Base-by-base conservation (phyloP, 2,797 vertebrate genomes). In the Melanotaenia pygmaea region DNA sequence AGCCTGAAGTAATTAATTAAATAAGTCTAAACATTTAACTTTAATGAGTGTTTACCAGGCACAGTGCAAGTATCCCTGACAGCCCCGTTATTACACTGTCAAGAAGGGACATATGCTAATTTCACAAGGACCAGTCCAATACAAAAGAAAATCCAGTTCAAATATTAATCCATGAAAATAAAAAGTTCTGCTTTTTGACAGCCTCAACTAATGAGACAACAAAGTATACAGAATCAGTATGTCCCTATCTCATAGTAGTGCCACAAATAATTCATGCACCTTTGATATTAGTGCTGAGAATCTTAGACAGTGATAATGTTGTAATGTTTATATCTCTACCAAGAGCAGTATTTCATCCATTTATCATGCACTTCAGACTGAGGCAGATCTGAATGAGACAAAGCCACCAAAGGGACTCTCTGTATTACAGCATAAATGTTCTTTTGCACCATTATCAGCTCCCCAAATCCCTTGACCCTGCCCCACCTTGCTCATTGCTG, bases 41-140 rank as follows among this genome's bases (percentile, higher is more conserved):
- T 72, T 88, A 90, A 92, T 93, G 83, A 87, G 59, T 87, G 85
- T 92, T 92, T 91, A 89, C 77, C 67, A 58, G 60, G 53, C 20
- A 13, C 56, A 60, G 61, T 56, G 62, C 40, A 73, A 54, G 70
- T 76, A 72, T 57, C 70, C 35, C 61, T 66, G 70, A 70, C 84
- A 83, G 72, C 85, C 60, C 45, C 34, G 34, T 56, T 51, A 76
- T 80, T 88, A 77, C 61, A 77, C 59, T 73, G 62, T 73, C 65
- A 59, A 35, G 45, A 61, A 34, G 62, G 40, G 70, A 77, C 71
- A 51, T 51, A 64, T 70, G 77, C 75, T 72, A 54, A 77, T 82
- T 88, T 64, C 43, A 77, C 75, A 65, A 62, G 14, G 34, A 26
- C 43, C 53, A 40, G 59, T 45, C 26, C 62, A 30, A 64, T 4